Base-by-base conservation (phyloP, 2,888 invertebrate genomes). In the Eudemis profundana region DNA sequence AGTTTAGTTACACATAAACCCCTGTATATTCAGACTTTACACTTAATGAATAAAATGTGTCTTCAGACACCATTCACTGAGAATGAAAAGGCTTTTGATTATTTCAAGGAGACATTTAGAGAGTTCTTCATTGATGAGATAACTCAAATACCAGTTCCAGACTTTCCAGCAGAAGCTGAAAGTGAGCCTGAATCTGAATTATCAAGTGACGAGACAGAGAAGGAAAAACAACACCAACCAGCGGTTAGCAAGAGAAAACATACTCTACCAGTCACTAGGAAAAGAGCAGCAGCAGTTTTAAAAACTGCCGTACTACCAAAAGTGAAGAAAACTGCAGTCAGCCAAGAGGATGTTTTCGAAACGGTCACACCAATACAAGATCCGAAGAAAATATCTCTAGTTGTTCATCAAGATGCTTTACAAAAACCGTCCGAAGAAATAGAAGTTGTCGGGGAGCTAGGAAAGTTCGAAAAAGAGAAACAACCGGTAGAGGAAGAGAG, bases 11-110 rank as follows among this genome's bases (percentile, higher is more conserved):
- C 94, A 14, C 95, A 97, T 72, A 96, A 96, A 60, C 95, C 95
- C 74, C 96, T 98, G 83, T 98, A 98, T 80, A 95, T 94, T 0
- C 95, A 96, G 93, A 94, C 96, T 8, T 80, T 98, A 50, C 98
- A 98, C 89, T 93, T 98, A 59, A 98, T 98, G 98, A 98, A 98
- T 82, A 96, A 96, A 87, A 97, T 98, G 97, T 96, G 96, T 82
- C 86, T 98, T 53, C 95, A 96, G 15, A 94, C 95, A 46, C 98
- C 98, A 0, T 98, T 98, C 87, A 93, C 87, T 71, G 80, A 93
- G 46, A 91, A 92, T 69, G 69, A 76, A 23, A 80, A 83, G 69
- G 81, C 86, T 12, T 15, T 83, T 7, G 57, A 72, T 4, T 84
- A 78, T 70, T 90, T 93, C 60, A 87, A 87, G 75, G 83, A 89